Evolutionary conservation across 35 echinoderm and acorn worm species (phyloP), one percentile per base, ranked within the genome.

Genomic region (Lytechinus variegatus): DNA sequence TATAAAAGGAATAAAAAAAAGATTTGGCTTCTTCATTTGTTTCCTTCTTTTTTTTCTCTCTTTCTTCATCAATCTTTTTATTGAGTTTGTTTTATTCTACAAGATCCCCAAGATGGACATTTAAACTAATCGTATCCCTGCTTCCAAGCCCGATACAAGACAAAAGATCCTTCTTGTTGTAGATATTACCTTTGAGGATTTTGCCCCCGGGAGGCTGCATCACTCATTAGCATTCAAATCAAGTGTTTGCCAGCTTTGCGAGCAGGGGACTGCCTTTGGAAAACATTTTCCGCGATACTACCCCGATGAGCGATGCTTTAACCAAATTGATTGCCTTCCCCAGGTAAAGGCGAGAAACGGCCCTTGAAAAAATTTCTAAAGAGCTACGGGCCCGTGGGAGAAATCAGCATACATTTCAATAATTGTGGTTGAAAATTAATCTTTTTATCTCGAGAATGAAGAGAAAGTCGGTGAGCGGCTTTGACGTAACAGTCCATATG

Each of bases 151-250:
- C 21, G 7, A n/a, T 79, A 79, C 21, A n/a, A 19, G n/a, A 79
- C 66, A 79, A 79, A 79, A 24, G n/a, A 24, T 24, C 66, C 6
- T 79, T 79, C 5, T 11, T 44, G 33, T 44, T 60, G 57, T 12
- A 12, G 57, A 12, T 60, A 10, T 12, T 24, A 79, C 66, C 19
- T 79, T 79, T 79, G 66, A 79, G 19, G 66, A 4, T 19, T 79
- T n/a, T 24, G 16, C 66, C 66, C 19, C 19, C 6, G 66, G 66
- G 66, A 79, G 8, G 66, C 66, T 5, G 66, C 66, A 79, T 79
- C 66, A 79, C 66, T 79, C 66, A 79, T 79, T 79, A 79, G 66
- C 66, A 79, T 79, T 79, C 66, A 79, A 79, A 79, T 79, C 66
- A 79, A 79, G 66, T 79, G 66, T 19, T 79, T n/a, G 19, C 16